Base-by-base conservation (phyloP, 2,113 vertebrate genomes). In the Holacanthus passer region DNA sequence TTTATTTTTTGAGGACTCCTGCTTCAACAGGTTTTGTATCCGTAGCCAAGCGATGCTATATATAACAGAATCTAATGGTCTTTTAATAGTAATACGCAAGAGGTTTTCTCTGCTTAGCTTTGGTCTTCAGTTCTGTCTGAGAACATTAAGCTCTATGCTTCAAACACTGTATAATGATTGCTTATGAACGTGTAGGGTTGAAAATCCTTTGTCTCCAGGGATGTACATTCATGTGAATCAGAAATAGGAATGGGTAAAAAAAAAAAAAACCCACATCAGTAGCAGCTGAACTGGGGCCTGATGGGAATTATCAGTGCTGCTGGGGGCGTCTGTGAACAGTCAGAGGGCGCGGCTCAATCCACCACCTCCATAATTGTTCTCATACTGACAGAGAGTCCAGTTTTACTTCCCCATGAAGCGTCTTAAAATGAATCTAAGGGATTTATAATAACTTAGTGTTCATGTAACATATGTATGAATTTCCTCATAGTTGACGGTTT, bases 371-470 rank as follows among this genome's bases (percentile, higher is more conserved):
- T 55, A 52, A 39, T 50, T 41, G 64, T 69, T 60, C 3, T 53
- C 48, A 19, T 73, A 52, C 20, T 64, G 37, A 32, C 24, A 37
- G 41, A 24, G 31, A 70, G 50, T 47, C 37, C 59, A 62, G 52
- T 73, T 77, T 77, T 27, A 32, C 68, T 78, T 81, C 79, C 41
- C n/a, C 31, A 47, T 0, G 17, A 66, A 69, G 22, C 19, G 20
- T 2, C 22, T 50, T 53, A 55, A 70, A 82, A 67, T 56, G 58
- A 20, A 24, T 16, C 6, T 7, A 2, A 52, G 5, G 29, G 37
- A 7, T 64, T 48, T n/a, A 39, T 45, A 17, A 7, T 29, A 17
- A 3, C 13, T 31, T 6, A 43, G n/a, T 24, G 39, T 29, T 3
- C 22, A 7, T 20, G 24, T 31, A 9, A 29, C 8, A 3, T 24